A percentile compares a stretch with the other conserved stretches of the same genome.
Conservation (phyloP, 1,140 invertebrate species). For the Ceratitis capitata region DNA sequence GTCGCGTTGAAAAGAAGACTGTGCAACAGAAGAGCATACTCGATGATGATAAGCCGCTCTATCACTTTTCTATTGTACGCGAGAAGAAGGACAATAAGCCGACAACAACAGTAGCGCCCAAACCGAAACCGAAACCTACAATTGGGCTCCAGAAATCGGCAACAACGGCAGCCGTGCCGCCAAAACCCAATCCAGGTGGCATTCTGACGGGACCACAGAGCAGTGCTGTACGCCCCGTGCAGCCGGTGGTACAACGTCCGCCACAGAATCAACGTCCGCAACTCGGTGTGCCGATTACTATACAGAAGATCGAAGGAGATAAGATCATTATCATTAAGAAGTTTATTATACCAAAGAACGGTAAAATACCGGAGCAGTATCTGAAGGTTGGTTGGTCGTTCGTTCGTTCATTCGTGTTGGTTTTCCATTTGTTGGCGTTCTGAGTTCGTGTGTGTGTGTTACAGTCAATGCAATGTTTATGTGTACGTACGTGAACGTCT, state of each 20-base stretch:
- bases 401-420: neutral
- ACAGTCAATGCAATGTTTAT: conserved; percentile 5
- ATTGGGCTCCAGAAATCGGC: conserved; percentile 43
- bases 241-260: conserved; percentile 37
- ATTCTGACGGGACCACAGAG: conserved; percentile 56
- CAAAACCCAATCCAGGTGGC: conserved; percentile 54
- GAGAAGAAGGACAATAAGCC: conserved; percentile 54
- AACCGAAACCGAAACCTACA: conserved; percentile 55
- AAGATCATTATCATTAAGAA: conserved; percentile 65
- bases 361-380: conserved; percentile 64
- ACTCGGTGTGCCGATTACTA: conserved; percentile 58
- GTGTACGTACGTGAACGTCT: conserved; percentile 24
- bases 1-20: conserved; percentile 58
- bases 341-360: conserved; percentile 61
- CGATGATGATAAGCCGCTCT: conserved; percentile 62
- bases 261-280: conserved; percentile 53
- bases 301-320: conserved; percentile 63
- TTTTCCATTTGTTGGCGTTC: conserved; percentile 35
- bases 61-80: conserved; percentile 61
- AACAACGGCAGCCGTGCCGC: conserved; percentile 38
- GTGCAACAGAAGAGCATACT: conserved; percentile 60
- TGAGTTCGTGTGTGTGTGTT: conserved; percentile 36
- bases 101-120: conserved; percentile 48
- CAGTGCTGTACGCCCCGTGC: conserved; percentile 45
- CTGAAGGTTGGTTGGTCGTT: conserved; percentile 56